Evolutionary conservation across 2,888 invertebrate genomes (phyloP), one percentile per base, ranked within the genome.

Genomic region (Zhuqinia jingwanae): DNA sequence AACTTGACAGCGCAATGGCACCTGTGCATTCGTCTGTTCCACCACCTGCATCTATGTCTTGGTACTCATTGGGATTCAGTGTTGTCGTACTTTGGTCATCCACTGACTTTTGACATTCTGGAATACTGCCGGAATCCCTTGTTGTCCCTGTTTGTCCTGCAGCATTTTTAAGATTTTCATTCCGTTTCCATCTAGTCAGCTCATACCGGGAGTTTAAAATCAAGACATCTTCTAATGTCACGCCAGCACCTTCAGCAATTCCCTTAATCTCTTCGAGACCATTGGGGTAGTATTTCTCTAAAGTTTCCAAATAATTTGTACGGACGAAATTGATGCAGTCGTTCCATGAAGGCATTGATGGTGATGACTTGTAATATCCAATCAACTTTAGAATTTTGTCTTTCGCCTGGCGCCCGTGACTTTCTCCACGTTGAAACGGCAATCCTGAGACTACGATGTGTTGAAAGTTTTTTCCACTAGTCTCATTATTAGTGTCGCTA

Each of bases 211-310:
- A 85, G 45, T 89, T 89, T 10, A 89, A 63, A 17, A 89, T 84
- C 1, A 89, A 0, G 27, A 89, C 87, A 25, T 89, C 89, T 3
- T 81, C 77, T 15, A 89, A 42, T 2, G 77, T 8, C 0, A 89
- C 83, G 0, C 76, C 80, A 22, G 88, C 87, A 0, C 87, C 89
- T n/a, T 58, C 60, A 1, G 89, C 85, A 47, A 89, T 89, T 11
- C 89, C 89, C 50, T 47, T 82, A 85, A 89, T 89, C 81, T 89
- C 89, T 11, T 89, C 88, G 11, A 89, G 42, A 2, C 88, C 88
- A 20, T 60, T 65, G 0, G 88, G 87, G 68, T 70, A 89, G 30
- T 88, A 88, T 15, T 60, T 56, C 17, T 76, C 6, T 2, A 89
- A 20, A 8, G 86, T 85, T 11, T 68, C n/a, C 11, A 89, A 13